These are phyloP conservation scores for Leptarthrus brevirostris DNA, from an alignment of 2,888 invertebrate genomes.

Conservation along the genomic window DNA sequence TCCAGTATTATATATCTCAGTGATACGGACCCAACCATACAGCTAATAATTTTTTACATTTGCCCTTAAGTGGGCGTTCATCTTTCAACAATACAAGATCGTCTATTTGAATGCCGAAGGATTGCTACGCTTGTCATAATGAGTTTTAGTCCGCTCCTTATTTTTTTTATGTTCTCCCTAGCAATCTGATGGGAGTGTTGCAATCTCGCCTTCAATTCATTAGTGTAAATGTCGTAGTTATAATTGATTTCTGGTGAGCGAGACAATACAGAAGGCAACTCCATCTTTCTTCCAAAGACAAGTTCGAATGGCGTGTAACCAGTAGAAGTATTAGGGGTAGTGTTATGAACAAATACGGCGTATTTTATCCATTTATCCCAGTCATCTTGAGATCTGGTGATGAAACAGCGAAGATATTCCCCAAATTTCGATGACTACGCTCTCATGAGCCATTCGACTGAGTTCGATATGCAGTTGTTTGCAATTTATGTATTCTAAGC, in stretches of 20 bases:
- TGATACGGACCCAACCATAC: not conserved
- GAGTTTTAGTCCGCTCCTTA: not conserved
- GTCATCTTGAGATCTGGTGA: conserved; percentile 57
- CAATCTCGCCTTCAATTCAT: not conserved
- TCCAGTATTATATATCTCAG: too few species aligned
- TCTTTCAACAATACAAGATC: not conserved
- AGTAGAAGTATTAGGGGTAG: conserved; percentile 52
- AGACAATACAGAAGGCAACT: not conserved
- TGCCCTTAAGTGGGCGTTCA: not conserved
- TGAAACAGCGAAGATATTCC: conserved; percentile 55
- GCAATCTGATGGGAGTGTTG: not conserved
- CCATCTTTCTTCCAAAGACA: not conserved
- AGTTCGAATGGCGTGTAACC: not conserved
- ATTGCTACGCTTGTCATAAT: not conserved
- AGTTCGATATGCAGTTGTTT: conserved; percentile 24
- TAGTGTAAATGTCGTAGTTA: not conserved
- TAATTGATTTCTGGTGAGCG: not conserved
- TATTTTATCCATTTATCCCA: conserved; percentile 59
- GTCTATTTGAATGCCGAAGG: not conserved
- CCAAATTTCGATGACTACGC: conserved; percentile 2
- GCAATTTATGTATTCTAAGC: conserved; percentile 5
- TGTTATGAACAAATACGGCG: not conserved
- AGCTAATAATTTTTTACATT: not conserved
- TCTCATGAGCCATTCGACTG: conserved; percentile 29
- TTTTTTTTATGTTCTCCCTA: not conserved